Base-by-base conservation (phyloP, 2,888 invertebrate species). In the Smittia sp. region DNA sequence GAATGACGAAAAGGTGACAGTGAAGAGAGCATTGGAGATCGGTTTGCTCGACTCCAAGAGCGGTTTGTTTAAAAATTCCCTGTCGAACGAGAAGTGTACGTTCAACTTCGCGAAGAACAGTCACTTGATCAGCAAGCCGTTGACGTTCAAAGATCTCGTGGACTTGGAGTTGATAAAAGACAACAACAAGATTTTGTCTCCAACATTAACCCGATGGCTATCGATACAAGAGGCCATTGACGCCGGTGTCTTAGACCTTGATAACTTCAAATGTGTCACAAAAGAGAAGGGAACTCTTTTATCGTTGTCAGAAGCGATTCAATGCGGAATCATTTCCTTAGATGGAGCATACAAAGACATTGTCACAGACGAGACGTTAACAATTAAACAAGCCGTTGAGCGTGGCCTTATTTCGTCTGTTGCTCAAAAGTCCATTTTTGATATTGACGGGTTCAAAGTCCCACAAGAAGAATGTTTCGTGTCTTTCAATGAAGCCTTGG, bases 401-500 rank as follows among this genome's bases (percentile, higher is more conserved):
- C 89, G 91, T 75, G 97, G 97, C 76, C 86, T 94, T 65, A 91
- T 98, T 74, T 91, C 91, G 25, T 94, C 94, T 0, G 91, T 96
- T 18, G 88, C 91, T 4, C 91, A 93, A 80, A 91, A 91, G 80
- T 93, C 93, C 1, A 91, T 96, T 77, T 96, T 96, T 80, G 92
- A 95, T 81, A 93, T 97, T 75, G 94, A 95, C 77, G 96, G 93
- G 74, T 93, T 96, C 80, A 91, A 90, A 79, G 92, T 94, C 81
- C 90, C 91, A 0, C 87, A 89, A 78, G 90, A 90, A 68, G 89
- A 88, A 41, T 92, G 93, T 79, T 92, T 90, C 79, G 86, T 95
- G 77, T 92, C 93, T 76, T 90, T 95, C 78, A 94, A 94, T 81
- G 86, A 88, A 75, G 94, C 94, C 54, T 84, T 91, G 75, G 86